Conservation (phyloP, 1,140 invertebrate genomes). For the Halesus radiatus region DNA sequence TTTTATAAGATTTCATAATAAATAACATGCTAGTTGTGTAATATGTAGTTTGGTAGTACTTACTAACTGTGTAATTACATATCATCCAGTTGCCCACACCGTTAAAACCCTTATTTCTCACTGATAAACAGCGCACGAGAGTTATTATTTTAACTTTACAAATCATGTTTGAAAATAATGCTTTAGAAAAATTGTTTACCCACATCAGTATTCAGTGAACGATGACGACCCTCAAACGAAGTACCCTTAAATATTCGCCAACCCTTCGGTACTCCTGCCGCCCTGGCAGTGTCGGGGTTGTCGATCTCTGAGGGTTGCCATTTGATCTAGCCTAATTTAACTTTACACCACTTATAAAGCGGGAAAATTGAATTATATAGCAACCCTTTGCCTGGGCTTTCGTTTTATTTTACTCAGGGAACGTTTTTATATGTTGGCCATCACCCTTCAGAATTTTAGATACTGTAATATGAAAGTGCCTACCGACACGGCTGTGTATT, state of each 20-base stretch:
- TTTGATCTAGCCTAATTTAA: slow-evolving; percentile 13
- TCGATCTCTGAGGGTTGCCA: neutral
- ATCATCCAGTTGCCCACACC: no score
- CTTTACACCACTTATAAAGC: neutral
- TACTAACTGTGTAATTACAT: no score
- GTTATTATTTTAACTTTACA: no score
- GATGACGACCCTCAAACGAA: neutral
- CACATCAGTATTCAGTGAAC: slow-evolving; percentile 18
- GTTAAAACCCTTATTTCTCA: no score
- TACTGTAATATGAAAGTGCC: neutral
- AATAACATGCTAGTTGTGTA: no score
- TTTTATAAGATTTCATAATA: no score
- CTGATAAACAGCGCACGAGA: no score
- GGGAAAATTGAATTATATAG: slow-evolving; percentile 5
- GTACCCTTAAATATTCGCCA: neutral
- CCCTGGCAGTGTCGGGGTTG: neutral
- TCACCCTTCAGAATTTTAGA: no score
- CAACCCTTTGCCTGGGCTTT: neutral
- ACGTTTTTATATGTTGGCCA: neutral
- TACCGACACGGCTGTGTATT: neutral
- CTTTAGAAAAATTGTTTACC: slow-evolving; percentile 9
- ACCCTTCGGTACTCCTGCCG: no score
- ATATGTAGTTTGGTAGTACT: no score
- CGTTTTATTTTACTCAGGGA: neutral
- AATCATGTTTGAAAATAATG: no score